Base-by-base conservation (phyloP, 2,888 invertebrate genomes). In the Polydrusus tereticollis region DNA sequence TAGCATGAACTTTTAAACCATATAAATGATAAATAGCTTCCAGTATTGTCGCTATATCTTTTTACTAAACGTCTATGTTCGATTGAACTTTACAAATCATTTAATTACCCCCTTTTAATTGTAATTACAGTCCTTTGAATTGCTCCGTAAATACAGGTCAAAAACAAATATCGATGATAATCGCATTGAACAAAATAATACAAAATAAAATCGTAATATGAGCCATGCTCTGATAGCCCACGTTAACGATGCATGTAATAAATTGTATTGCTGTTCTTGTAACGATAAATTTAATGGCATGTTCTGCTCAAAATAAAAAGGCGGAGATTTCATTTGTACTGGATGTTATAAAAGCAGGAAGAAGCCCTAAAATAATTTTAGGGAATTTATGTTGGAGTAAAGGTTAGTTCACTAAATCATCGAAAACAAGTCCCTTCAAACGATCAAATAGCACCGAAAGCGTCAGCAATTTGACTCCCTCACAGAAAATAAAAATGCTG, bases 351-450 rank as follows among this genome's bases (percentile, higher is more conserved):
- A 38, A n/a, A 18, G 20, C 2, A 0, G 10, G 12, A 47, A 18
- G 20, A 6, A 47, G 33, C 16, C 16, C 33, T 33, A 7, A 18
- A 26, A 7, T 0, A 52, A 23, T 64, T 20, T 50, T 64, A n/a
- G 52, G 21, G 23, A 47, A 64, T 36, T 36, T 64, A n/a, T 64
- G 64, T n/a, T 64, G 33, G 64, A 52, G 14, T 6, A 52, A 64
- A 64, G 64, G 64, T 64, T 52, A 7, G 36, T 16, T n/a, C 14
- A 16, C 41, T 5, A 59, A 18, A 21, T 26, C 26, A n/a, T n/a
- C 1, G 21, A 18, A 21, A n/a, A n/a, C n/a, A n/a, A n/a, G n/a
- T n/a, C n/a, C n/a, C n/a, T n/a, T n/a, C n/a, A n/a, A n/a, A n/a
- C n/a, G n/a, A n/a, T n/a, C n/a, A n/a, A n/a, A n/a, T n/a, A n/a